Evolutionary conservation across 2,888 invertebrate species (phyloP).

Genomic region (Volucella zonaria): DNA sequence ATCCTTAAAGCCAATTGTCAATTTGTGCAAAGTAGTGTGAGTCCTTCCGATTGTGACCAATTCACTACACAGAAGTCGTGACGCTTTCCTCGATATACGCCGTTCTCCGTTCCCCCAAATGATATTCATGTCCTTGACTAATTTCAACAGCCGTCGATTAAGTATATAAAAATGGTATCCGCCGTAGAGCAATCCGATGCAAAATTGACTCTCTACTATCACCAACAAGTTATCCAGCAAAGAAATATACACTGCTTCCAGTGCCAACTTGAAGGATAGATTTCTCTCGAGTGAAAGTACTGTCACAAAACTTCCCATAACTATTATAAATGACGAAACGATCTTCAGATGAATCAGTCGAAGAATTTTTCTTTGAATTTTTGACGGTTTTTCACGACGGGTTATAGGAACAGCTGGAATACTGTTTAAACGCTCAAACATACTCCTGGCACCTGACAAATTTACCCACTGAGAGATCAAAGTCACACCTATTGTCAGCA

Average conservation of each 20-base stretch:
- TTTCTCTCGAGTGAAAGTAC: background rate
- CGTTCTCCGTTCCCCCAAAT: background rate
- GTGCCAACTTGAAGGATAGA: background rate
- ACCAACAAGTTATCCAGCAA: background rate
- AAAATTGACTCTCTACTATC: constrained; percentile 17
- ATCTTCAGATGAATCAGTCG: background rate
- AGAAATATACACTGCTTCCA: background rate
- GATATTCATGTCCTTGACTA: background rate
- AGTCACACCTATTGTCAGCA: background rate
- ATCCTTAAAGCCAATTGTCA: constrained; percentile 3
- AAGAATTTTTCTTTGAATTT: background rate
- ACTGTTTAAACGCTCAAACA: constrained; percentile 6
- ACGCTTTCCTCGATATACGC: background rate
- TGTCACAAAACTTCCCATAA: background rate
- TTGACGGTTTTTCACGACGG: background rate
- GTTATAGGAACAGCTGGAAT: background rate
- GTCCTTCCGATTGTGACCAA: constrained; percentile 1
- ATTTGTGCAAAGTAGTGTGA: constrained; percentile 4
- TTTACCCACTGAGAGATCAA: constrained; percentile 4
- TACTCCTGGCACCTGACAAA: background rate
- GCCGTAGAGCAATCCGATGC: constrained; percentile 21
- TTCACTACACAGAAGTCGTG: background rate
- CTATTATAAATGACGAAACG: background rate
- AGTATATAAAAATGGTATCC: constrained; percentile 22
- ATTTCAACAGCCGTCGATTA: background rate